phyloP scores from a whole-genome alignment of 2,113 vertebrate genomes.

The Macquaria ambigua region DNA sequence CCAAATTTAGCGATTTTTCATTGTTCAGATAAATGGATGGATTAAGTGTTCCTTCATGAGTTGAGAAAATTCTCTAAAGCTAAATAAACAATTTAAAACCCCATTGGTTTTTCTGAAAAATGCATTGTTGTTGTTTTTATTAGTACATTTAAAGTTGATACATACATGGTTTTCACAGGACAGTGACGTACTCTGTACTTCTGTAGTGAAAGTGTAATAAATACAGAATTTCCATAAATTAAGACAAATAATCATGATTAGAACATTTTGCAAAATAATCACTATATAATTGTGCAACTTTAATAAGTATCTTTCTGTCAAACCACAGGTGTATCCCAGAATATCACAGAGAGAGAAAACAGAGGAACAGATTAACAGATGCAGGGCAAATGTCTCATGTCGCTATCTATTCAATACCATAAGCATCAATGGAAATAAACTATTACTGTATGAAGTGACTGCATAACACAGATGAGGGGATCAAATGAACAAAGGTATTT shows the following conservation, averaged over 20 bases:
- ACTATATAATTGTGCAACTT: background rate
- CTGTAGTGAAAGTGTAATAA: background rate
- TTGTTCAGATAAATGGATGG: background rate
- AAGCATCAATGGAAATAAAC: background rate
- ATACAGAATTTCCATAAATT: background rate
- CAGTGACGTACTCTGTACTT: rapidly evolving
- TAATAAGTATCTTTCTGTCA: background rate
- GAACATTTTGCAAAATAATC: background rate
- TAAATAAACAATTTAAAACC: background rate
- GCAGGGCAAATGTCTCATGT: background rate
- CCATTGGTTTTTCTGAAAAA: background rate
- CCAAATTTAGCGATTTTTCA: background rate
- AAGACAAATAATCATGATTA: background rate
- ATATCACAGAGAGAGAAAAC: background rate
- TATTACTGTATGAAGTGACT: background rate
- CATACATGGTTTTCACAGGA: background rate
- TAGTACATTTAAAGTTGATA: background rate
- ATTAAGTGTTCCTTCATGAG: background rate
- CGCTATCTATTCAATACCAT: background rate
- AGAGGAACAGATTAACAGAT: background rate
- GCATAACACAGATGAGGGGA: background rate
- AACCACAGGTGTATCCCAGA: background rate
- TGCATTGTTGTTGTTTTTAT: background rate
- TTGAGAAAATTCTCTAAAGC: background rate
- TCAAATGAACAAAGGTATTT: conserved; percentile 35